Evolutionary conservation across 2,888 invertebrate genomes (phyloP).

Genomic region (Gastrophysa polygoni): DNA sequence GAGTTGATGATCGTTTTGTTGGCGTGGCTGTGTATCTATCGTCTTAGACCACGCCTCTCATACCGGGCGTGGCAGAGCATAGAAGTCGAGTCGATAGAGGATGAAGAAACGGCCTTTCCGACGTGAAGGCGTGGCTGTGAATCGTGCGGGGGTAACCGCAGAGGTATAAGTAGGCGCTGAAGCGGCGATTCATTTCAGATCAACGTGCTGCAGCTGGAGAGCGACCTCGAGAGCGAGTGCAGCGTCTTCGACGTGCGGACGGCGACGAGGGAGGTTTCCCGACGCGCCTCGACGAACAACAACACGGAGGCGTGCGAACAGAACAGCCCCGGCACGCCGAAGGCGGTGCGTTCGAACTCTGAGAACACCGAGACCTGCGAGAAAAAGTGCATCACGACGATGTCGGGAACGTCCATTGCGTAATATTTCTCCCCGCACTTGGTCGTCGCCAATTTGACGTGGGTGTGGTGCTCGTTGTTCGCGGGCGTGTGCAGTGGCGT

Average conservation of each 20-base stretch:
- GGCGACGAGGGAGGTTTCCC: slow-evolving; percentile 55
- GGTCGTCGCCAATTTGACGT: slow-evolving; percentile 15
- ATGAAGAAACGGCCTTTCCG: too few relatives aligned
- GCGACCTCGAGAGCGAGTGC: slow-evolving; percentile 67
- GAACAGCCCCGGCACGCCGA: slow-evolving; percentile 53
- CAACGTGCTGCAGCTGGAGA: slow-evolving; percentile 59
- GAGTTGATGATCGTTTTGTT: too few relatives aligned
- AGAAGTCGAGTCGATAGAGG: too few relatives aligned
- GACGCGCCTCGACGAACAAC: slow-evolving; percentile 62
- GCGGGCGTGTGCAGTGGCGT: slow-evolving; percentile 24
- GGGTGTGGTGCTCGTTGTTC: slow-evolving; percentile 13
- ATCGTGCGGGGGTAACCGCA: background rate
- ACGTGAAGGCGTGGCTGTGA: background rate
- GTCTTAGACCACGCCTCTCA: too few relatives aligned
- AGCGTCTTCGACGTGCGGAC: slow-evolving; percentile 67
- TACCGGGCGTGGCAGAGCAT: too few relatives aligned
- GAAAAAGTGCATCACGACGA: slow-evolving; percentile 63
- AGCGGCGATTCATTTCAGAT: slow-evolving; percentile 46
- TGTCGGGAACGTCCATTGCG: slow-evolving; percentile 65
- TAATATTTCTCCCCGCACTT: slow-evolving; percentile 53
- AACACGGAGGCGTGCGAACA: slow-evolving; percentile 44
- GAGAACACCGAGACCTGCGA: slow-evolving; percentile 63
- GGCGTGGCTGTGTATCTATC: too few relatives aligned
- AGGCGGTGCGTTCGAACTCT: slow-evolving; percentile 61
- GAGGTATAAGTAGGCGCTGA: background rate